Percentiles rank a stretch among this genome's conserved stretches.
phyloP scores from a whole-genome alignment of 2,113 vertebrate species.

The Sinocyclocheilus maitianheensis region DNA sequence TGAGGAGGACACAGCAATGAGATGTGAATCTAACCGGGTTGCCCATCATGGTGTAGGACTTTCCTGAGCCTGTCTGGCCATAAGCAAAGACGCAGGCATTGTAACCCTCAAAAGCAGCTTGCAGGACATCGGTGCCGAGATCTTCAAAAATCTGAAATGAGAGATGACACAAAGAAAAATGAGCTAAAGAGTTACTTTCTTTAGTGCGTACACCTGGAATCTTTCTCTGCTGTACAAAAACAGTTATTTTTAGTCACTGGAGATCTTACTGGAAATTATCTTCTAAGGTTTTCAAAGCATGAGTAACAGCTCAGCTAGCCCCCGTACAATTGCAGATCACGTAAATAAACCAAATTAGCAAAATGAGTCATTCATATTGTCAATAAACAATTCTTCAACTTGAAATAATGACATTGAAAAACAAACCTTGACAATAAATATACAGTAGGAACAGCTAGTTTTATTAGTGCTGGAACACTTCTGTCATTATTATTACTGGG shows the following conservation, averaged over 20 bases:
- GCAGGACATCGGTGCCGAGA: slow-evolving; percentile 89
- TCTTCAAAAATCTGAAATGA: slow-evolving; percentile 86
- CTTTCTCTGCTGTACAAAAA: not conserved
- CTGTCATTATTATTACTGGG: not conserved
- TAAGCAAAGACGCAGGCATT: slow-evolving; percentile 97
- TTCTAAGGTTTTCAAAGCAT: not conserved
- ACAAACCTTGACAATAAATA: not conserved
- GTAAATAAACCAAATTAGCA: not conserved
- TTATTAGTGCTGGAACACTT: not conserved
- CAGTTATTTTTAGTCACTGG: not conserved
- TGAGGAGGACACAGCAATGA: not conserved
- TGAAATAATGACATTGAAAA: not conserved
- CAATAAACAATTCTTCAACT: not conserved
- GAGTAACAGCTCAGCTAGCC: not conserved
- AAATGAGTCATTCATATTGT: not conserved
- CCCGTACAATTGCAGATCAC: not conserved
- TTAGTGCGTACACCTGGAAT: not conserved
- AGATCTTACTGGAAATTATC: not conserved
- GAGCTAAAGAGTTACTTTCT: not conserved
- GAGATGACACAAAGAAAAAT: not conserved
- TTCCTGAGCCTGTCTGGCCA: slow-evolving; percentile 95
- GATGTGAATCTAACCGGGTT: slow-evolving; percentile 78
- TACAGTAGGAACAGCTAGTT: not conserved
- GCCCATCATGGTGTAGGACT: slow-evolving; percentile 99
- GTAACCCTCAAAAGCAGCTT: slow-evolving; percentile 95